phyloP scores from a whole-genome alignment of 2,888 invertebrate species.

The Amphipyra berbera region DNA sequence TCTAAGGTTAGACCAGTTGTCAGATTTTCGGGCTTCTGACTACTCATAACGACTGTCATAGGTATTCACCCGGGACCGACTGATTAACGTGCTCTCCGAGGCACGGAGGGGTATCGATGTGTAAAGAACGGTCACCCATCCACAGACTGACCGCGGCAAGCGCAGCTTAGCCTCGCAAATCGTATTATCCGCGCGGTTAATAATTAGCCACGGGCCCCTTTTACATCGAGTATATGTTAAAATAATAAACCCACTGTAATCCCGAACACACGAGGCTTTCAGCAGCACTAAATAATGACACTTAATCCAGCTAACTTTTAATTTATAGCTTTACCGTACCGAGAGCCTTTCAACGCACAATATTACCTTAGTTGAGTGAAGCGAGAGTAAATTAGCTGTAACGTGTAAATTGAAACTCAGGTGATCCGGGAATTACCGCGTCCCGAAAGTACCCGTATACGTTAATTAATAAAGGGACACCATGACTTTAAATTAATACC shows the following conservation, averaged over 20 bases:
- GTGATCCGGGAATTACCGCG: conserved; percentile 66
- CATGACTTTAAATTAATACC: conserved; percentile 52
- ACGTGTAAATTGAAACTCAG: conserved; percentile 79
- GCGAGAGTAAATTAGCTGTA: conserved; percentile 77
- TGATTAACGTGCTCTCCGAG: no score
- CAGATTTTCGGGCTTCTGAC: no score
- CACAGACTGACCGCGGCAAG: no score
- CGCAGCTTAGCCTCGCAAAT: no score
- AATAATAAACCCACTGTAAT: not conserved
- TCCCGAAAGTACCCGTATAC: conserved; percentile 47
- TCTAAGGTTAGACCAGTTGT: no score
- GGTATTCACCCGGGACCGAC: no score
- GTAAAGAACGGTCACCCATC: no score
- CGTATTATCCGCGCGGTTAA: no score
- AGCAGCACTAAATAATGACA: conserved; percentile 43
- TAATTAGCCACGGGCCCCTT: no score
- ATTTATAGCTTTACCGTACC: conserved; percentile 29
- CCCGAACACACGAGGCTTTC: conserved; percentile 12
- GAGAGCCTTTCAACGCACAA: conserved; percentile 51
- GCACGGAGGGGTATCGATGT: no score
- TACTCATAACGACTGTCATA: no score
- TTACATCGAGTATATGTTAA: not conserved
- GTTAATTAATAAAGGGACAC: conserved; percentile 71
- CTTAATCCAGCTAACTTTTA: conserved; percentile 51
- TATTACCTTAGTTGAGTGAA: conserved; percentile 54